A percentile compares a stretch with the other conserved stretches of the same genome.
Conservation (phyloP, 2,797 vertebrate species). For the Clarias pachynema region DNA sequence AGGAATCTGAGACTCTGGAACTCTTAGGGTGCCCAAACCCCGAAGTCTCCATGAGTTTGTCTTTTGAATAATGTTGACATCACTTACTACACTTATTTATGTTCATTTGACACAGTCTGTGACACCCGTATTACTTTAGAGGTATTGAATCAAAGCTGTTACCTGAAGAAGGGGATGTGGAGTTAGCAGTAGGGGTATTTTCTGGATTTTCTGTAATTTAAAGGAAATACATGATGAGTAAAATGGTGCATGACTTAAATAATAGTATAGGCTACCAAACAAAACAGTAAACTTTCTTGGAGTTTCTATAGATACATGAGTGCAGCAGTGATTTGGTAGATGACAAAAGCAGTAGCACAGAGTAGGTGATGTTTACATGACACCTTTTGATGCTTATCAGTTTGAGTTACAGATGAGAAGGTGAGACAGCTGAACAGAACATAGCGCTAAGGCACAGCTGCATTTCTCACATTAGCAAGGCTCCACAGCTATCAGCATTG, state of each 20-base stretch:
- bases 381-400: background rate
- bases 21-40: background rate
- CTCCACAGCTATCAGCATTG: background rate
- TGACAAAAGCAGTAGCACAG: background rate
- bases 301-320: background rate
- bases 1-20: no score
- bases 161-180: slow-evolving; percentile 28
- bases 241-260: background rate
- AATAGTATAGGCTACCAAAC: background rate
- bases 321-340: background rate
- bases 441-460: background rate
- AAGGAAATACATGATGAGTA: background rate
- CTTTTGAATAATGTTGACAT: background rate
- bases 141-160: background rate
- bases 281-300: background rate
- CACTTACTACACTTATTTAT: background rate
- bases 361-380: background rate
- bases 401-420: background rate
- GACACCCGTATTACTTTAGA: background rate
- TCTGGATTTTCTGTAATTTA: background rate
- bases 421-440: background rate
- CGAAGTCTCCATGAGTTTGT: no score
- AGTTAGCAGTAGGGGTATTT: background rate
- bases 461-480: background rate
- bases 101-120: background rate